phyloP scores from a whole-genome alignment of 2,888 invertebrate species.

The Pristionchus mayeri region DNA sequence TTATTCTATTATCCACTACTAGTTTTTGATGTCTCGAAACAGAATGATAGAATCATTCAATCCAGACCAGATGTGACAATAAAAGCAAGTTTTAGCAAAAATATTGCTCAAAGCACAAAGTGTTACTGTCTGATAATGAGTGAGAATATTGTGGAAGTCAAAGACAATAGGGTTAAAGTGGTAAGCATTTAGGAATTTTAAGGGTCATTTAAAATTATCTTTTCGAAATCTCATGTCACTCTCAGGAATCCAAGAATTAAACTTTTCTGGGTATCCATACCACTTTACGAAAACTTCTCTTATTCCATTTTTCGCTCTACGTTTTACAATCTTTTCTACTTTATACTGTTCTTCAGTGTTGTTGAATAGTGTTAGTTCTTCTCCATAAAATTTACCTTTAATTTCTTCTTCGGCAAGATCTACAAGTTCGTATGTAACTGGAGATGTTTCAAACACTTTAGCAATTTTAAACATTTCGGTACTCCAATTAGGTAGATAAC shows the following conservation, averaged over 20 bases:
- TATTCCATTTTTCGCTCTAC: slow-evolving; percentile 6
- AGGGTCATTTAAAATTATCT: too few relatives aligned
- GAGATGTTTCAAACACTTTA: not conserved
- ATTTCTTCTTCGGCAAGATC: slow-evolving; percentile 39
- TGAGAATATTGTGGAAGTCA: not conserved
- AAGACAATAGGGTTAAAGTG: not conserved
- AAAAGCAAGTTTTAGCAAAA: slow-evolving; percentile 58
- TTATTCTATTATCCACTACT: slow-evolving; percentile 57
- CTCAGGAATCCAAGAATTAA: slow-evolving; percentile 34
- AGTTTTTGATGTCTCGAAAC: not conserved
- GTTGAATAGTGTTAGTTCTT: slow-evolving; percentile 37
- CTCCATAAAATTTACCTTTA: slow-evolving; percentile 17
- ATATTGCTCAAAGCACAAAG: slow-evolving; percentile 53
- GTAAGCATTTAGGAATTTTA: slow-evolving; percentile 32
- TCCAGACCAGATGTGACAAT: slow-evolving; percentile 64
- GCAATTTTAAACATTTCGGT: slow-evolving; percentile 41
- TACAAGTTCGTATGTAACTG: slow-evolving; percentile 3
- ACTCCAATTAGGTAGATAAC: slow-evolving; percentile 54
- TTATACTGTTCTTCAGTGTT: slow-evolving; percentile 29
- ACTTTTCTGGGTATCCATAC: slow-evolving; percentile 33
- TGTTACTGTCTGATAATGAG: not conserved
- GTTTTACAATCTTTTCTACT: not conserved
- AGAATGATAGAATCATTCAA: slow-evolving; percentile 55
- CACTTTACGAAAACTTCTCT: slow-evolving; percentile 30
- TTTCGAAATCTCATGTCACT: not conserved